Evolutionary conservation across 2,113 vertebrate species (phyloP).

Genomic region (Seriola rivoliana): DNA sequence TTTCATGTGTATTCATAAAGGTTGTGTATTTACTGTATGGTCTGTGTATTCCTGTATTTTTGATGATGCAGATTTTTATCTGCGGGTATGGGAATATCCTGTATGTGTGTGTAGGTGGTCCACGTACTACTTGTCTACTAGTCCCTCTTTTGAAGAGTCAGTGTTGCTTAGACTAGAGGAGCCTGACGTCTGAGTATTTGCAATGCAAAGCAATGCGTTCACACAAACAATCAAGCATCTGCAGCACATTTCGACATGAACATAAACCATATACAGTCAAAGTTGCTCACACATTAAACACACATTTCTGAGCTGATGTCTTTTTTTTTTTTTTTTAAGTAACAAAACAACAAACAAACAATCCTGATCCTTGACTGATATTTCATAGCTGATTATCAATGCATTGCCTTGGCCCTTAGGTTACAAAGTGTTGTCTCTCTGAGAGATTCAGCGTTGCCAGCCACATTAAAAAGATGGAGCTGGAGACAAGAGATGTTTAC

Average conservation of each 20-base stretch:
- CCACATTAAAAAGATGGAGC: slow-evolving; percentile 15
- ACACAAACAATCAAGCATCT: not conserved
- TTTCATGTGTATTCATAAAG: not conserved
- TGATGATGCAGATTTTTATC: not conserved
- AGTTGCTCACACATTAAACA: not conserved
- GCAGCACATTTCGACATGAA: not conserved
- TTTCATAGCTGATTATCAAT: not conserved
- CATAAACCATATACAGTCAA: not conserved
- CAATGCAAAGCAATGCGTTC: not conserved
- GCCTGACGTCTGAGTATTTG: slow-evolving; percentile 20
- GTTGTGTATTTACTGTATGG: not conserved
- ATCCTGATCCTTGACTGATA: not conserved
- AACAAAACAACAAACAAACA: not conserved
- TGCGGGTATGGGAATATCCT: not conserved
- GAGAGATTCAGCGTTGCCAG: not conserved
- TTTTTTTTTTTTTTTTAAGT: too few relatives aligned
- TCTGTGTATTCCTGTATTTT: not conserved
- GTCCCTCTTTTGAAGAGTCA: not conserved
- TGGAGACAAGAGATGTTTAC: slow-evolving; percentile 23
- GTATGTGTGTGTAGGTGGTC: slow-evolving; percentile 34
- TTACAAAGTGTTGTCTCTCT: not conserved
- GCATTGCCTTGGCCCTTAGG: not conserved
- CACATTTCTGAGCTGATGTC: too few relatives aligned
- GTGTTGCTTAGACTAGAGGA: slow-evolving; percentile 27
- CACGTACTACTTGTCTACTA: not conserved